Percentiles rank a stretch among this genome's conserved stretches.
phyloP scores from a whole-genome alignment of 2,888 invertebrate genomes.

The Melitaea athalia region DNA sequence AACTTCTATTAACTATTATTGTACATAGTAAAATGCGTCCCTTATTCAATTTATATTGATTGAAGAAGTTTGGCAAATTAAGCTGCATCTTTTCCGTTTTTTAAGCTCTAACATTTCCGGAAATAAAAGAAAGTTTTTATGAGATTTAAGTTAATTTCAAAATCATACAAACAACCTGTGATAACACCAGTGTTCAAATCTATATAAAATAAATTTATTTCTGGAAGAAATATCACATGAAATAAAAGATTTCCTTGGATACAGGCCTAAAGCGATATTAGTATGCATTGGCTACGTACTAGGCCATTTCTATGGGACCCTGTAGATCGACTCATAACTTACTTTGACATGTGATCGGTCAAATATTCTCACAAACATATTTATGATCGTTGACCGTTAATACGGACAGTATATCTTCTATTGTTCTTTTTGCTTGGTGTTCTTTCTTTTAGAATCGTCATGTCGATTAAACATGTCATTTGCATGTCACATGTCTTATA shows the following conservation, averaged over 20 bases:
- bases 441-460: neutral
- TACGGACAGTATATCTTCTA: slow-evolving; percentile 10
- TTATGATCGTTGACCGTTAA: slow-evolving; percentile 39
- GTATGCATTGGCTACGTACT: slow-evolving; percentile 48
- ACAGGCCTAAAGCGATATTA: slow-evolving; percentile 33
- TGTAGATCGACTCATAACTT: slow-evolving; percentile 45
- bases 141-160: neutral
- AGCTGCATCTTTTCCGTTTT: too few species aligned
- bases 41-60: too few species aligned
- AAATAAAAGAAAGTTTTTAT: too few species aligned
- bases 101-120: too few species aligned
- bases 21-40: too few species aligned
- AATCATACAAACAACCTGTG: neutral
- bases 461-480: neutral
- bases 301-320: slow-evolving; percentile 42
- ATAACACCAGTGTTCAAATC: neutral
- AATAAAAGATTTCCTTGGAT: slow-evolving; percentile 15
- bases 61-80: too few species aligned
- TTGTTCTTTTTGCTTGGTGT: neutral
- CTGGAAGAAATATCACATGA: neutral
- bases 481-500: too few species aligned
- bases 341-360: slow-evolving; percentile 49
- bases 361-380: slow-evolving; percentile 42
- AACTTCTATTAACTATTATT: too few species aligned
- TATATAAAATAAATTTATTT: neutral